A percentile compares a stretch with the other conserved stretches of the same genome.
These are phyloP conservation scores for Holacanthella duospinosa DNA, from an alignment of 2,888 invertebrate genomes.

Conservation along the genomic window DNA sequence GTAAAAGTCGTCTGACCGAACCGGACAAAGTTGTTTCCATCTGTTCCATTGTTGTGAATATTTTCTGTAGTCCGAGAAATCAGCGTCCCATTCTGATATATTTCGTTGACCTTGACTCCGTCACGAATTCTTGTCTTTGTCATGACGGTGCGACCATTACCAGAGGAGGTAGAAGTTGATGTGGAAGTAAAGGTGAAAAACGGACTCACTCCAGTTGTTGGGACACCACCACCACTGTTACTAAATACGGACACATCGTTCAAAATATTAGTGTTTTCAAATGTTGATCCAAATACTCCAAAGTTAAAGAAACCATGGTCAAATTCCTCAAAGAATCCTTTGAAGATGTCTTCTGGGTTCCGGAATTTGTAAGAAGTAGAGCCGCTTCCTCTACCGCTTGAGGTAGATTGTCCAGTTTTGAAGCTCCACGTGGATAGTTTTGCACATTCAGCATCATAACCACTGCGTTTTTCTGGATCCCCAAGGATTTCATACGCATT, in stretches of 20 bases:
- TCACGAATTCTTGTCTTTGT: not conserved
- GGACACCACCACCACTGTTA: not conserved
- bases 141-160: not conserved
- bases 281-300: not conserved
- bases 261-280: not conserved
- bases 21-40: too few species aligned
- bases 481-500: constrained; percentile 98
- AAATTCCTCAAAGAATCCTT: not conserved
- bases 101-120: not conserved
- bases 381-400: not conserved
- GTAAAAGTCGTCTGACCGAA: too few species aligned
- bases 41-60: too few species aligned
- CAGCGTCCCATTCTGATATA: not conserved
- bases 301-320: not conserved
- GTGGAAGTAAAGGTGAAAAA: not conserved
- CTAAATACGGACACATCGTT: not conserved
- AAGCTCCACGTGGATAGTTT: not conserved
- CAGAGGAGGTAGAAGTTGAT: not conserved
- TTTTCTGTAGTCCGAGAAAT: not conserved
- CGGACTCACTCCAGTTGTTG: not conserved
- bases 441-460: not conserved
- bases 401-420: not conserved
- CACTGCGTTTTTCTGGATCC: constrained; percentile 54
- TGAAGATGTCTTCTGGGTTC: not conserved
- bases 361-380: not conserved